Conservation (phyloP, 2,113 vertebrate species). For the Cyanistes caeruleus region DNA sequence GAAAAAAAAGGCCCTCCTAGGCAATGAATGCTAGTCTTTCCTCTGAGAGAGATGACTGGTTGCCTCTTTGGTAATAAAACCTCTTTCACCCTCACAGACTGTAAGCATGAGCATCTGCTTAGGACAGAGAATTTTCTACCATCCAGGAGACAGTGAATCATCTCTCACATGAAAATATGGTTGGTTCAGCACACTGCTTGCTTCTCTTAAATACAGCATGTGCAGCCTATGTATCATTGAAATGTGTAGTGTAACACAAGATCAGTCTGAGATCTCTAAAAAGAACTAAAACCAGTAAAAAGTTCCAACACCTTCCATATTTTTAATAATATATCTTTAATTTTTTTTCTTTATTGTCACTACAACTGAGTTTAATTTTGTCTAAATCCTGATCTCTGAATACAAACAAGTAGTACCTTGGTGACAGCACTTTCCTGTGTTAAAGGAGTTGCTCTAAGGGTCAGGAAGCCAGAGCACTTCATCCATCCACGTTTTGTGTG, state of each 20-base stretch:
- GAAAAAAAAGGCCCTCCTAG: neutral
- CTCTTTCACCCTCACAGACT: constrained; percentile 16
- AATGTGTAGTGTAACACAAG: neutral
- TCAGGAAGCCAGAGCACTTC: fast-evolving
- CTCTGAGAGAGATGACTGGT: neutral
- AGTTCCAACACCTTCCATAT: neutral
- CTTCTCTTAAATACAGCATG: neutral
- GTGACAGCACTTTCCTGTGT: neutral
- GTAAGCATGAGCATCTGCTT: constrained; percentile 19
- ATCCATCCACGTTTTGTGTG: neutral
- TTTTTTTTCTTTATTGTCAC: neutral
- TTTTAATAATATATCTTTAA: neutral
- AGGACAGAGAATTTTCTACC: constrained; percentile 22
- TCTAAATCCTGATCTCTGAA: neutral
- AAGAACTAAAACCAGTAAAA: neutral
- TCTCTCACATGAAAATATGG: constrained; percentile 56
- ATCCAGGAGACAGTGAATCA: constrained; percentile 8
- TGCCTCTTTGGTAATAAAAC: constrained; percentile 30
- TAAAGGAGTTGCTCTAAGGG: neutral
- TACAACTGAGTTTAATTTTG: neutral
- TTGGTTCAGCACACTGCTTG: constrained; percentile 22
- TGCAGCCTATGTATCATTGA: neutral
- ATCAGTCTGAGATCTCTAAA: neutral
- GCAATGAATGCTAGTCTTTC: neutral
- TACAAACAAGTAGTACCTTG: neutral